These are phyloP conservation scores for Agapornis roseicollis DNA, from an alignment of 2,113 vertebrate species.

Conservation along the genomic window DNA sequence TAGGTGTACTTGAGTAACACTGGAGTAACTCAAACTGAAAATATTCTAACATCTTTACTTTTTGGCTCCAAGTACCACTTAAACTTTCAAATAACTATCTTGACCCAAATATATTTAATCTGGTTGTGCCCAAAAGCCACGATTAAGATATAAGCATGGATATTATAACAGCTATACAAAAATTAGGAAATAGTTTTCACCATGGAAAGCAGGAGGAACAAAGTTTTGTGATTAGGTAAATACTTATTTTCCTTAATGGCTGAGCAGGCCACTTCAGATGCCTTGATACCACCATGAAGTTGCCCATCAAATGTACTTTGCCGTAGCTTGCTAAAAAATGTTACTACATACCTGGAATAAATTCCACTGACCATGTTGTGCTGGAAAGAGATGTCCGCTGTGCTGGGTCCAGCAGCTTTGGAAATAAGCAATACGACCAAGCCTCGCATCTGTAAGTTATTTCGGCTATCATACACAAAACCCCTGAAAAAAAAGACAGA, in stretches of 20 bases:
- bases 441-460: conserved; percentile 92
- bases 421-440: conserved; percentile 91
- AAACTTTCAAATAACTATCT: not conserved
- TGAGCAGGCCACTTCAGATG: not conserved
- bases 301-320: not conserved
- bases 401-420: conserved; percentile 90
- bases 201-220: not conserved
- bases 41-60: not conserved
- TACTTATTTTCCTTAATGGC: not conserved
- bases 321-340: not conserved
- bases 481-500: conserved; percentile 76
- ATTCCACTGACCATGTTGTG: conserved; percentile 94
- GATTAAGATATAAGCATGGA: not conserved
- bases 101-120: not conserved
- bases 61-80: not conserved
- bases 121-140: not conserved
- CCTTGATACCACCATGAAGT: not conserved
- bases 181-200: not conserved
- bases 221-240: not conserved
- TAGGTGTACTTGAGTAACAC: not conserved
- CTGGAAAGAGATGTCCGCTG: conserved; percentile 67
- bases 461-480: conserved; percentile 87
- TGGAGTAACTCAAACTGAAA: not conserved
- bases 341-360: conserved; percentile 87
- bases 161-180: not conserved